Conservation (phyloP, 2,113 vertebrate genomes). For the Chlorodrepanis virens region DNA sequence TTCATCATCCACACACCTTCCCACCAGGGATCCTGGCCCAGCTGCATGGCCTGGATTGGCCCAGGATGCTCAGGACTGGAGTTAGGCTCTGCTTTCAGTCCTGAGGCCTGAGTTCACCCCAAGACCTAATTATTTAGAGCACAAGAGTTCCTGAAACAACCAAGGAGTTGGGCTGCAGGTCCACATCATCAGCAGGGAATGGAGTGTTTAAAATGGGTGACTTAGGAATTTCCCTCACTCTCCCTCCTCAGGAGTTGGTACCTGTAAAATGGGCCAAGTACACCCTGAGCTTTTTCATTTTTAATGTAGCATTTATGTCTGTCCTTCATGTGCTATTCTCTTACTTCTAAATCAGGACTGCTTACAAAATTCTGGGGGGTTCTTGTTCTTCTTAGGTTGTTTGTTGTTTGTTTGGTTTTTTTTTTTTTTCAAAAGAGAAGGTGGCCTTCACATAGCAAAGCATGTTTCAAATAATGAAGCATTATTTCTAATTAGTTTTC, state of each 20-base stretch:
- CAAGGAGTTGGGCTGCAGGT: not conserved
- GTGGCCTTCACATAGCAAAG: not conserved
- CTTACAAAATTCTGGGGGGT: not conserved
- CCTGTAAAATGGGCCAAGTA: not conserved
- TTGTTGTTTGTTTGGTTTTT: not conserved
- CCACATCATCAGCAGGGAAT: not conserved
- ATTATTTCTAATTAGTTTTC: not conserved
- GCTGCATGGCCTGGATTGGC: accelerated
- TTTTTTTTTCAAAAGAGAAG: not conserved
- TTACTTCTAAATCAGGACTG: not conserved
- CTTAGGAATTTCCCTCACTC: not conserved
- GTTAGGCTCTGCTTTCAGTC: not conserved
- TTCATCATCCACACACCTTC: not conserved
- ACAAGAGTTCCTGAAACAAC: not conserved
- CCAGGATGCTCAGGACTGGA: accelerated
- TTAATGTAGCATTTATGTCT: not conserved
- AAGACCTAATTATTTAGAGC: not conserved
- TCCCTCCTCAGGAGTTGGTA: not conserved
- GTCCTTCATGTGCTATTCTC: not conserved
- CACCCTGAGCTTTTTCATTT: not conserved
- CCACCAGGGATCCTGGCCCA: not conserved
- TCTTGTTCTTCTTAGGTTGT: not conserved
- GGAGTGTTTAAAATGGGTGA: not conserved
- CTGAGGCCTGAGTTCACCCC: not conserved
- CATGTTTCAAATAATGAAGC: not conserved